Percentiles rank a stretch among this genome's conserved stretches.
phyloP scores from a whole-genome alignment of 1,140 invertebrate species.

The Chrysomallon squamiferum region DNA sequence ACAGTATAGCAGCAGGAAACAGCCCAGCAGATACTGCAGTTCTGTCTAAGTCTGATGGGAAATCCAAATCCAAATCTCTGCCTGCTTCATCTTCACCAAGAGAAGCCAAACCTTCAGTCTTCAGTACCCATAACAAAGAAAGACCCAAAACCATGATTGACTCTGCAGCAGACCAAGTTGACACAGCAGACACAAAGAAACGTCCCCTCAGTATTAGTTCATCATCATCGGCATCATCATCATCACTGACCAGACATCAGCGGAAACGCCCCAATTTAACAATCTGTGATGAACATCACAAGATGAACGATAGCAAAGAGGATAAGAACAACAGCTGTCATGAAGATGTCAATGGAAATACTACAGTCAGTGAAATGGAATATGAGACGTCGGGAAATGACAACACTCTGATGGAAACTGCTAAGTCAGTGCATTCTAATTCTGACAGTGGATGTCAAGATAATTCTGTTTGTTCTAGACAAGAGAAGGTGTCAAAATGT shows the following conservation, averaged over 20 bases:
- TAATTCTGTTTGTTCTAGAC: too few relatives aligned
- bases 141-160: conserved; percentile 11
- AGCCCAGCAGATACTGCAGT: conserved; percentile 5
- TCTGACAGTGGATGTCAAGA: too few relatives aligned
- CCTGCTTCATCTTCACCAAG: background rate
- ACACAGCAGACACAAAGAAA: conserved; percentile 48
- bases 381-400: background rate
- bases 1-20: conserved; percentile 60
- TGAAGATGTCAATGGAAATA: conserved; percentile 24
- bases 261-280: conserved; percentile 45
- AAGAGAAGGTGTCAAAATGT: too few relatives aligned
- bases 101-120: background rate
- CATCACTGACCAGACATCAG: conserved; percentile 60
- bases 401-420: too few relatives aligned
- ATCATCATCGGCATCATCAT: conserved; percentile 80
- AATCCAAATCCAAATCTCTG: conserved; percentile 1
- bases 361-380: background rate
- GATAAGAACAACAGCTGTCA: background rate
- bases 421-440: too few relatives aligned
- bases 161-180: conserved; percentile 8
- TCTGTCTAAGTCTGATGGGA: conserved; percentile 12
- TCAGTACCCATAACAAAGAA: background rate
- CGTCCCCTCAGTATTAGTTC: conserved; percentile 82
- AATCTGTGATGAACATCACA: conserved; percentile 20
- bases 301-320: conserved; percentile 30